A percentile compares a stretch with the other conserved stretches of the same genome.
These are phyloP conservation scores for Sceliomorpha sp. DNA, from an alignment of 2,888 invertebrate species.

Conservation along the genomic window DNA sequence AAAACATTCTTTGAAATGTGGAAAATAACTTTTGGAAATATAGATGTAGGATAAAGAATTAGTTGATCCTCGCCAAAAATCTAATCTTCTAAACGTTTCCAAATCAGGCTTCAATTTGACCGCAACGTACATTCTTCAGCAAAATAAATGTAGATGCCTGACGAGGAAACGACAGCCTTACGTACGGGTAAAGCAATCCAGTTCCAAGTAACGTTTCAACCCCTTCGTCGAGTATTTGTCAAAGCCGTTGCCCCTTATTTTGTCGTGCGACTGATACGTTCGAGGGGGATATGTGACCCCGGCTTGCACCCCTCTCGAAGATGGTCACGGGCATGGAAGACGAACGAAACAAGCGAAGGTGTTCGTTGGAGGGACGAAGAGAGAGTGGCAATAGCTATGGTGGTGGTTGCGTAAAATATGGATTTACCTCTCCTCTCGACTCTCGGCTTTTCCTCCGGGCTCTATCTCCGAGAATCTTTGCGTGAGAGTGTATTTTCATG, in stretches of 20 bases:
- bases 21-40: too few relatives aligned
- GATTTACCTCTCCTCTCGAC: constrained; percentile 78
- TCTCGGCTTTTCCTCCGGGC: constrained; percentile 71
- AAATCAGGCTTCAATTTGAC: too few relatives aligned
- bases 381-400: constrained; percentile 53
- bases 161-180: too few relatives aligned
- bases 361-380: constrained; percentile 54
- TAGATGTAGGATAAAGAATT: too few relatives aligned
- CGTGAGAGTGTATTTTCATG: constrained; percentile 54
- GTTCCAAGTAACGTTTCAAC: constrained; percentile 6
- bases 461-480: constrained; percentile 52
- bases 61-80: too few relatives aligned
- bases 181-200: too few relatives aligned
- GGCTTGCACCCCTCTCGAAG: constrained; percentile 16
- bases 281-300: constrained; percentile 52
- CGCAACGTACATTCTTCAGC: too few relatives aligned
- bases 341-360: constrained; percentile 72
- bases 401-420: constrained; percentile 78
- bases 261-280: constrained; percentile 1
- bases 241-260: constrained; percentile 1
- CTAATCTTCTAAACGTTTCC: too few relatives aligned
- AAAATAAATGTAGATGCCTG: too few relatives aligned
- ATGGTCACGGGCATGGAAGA: constrained; percentile 56
- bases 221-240: constrained; percentile 6
- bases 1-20: too few relatives aligned